Evolutionary conservation across 2,113 vertebrate species (phyloP), one percentile per base, ranked within the genome.

Genomic region (Phrynosoma blainvillii): DNA sequence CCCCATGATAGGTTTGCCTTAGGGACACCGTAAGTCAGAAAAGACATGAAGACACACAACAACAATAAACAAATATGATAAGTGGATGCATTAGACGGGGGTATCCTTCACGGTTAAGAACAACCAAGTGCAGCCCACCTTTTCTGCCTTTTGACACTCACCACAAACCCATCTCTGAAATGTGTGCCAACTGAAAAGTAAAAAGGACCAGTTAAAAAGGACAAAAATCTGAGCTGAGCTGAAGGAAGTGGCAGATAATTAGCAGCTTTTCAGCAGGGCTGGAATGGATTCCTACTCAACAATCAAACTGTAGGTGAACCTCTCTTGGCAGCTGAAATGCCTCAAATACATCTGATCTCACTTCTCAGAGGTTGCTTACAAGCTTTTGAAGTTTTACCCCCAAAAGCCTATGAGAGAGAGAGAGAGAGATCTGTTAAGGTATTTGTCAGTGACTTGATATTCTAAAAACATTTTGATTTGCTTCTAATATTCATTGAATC

Each of bases 271-370:
- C 85, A 66, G 12, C 80, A 84, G 36, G 47, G n/a, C 52, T 27
- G 82, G 25, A 14, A 73, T 12, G 52, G 76, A 83, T 62, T 42
- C 30, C 16, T 0, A 0, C 0, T 0, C 0, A 3, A 21, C 23
- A 21, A 36, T 36, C 59, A 3, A 21, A 71, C 5, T 16, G 36
- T 1, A 2, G 27, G 2, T 1, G 1, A 18, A 42, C 0, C 82
- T 47, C 78, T 82, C n/a, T 73, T 73, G 12, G 21, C 25, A 86
- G 70, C 65, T 59, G 56, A 14, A 65, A 25, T n/a, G 32, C 14
- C 16, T 2, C 12, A 66, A 16, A 42, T 2, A 78, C 14, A 68
- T 84, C 62, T 1, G 14, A 42, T 25, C 25, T 70, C 27, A 10
- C 2, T 23, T 27, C 25, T 70, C 68, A 27, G 2, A 77, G n/a